Conservation (phyloP, 1,140 invertebrate genomes). For the Pomacea maculata region DNA sequence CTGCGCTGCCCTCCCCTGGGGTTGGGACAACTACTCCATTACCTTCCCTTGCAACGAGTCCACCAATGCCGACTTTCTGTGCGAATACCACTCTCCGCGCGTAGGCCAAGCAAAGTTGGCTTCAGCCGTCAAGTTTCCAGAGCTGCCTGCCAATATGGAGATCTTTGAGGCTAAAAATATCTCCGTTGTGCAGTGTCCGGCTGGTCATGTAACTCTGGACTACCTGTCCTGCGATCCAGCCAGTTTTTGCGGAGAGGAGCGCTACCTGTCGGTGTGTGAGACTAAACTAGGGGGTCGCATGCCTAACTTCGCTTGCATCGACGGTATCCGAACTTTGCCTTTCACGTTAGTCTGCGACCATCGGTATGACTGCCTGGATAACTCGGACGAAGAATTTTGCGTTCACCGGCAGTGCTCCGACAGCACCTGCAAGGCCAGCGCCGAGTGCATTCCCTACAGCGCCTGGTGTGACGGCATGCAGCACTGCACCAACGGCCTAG, state of each 20-base stretch:
- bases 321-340: constrained; percentile 9
- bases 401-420: constrained; percentile 6
- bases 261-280: constrained; percentile 3
- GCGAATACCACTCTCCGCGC: constrained; percentile 3
- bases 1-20: constrained; percentile 13
- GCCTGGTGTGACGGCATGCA: constrained; percentile 25
- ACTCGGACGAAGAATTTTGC: constrained; percentile 24
- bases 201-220: constrained; percentile 14
- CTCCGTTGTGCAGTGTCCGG: constrained; percentile 12
- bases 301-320: constrained; percentile 5
- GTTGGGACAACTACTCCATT: constrained; percentile 16
- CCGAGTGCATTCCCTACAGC: constrained; percentile 12
- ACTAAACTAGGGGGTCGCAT: constrained; percentile 2
- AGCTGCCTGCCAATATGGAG: background rate
- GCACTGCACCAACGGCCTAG: constrained; percentile 10
- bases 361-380: constrained; percentile 10
- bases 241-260: constrained; percentile 1
- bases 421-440: constrained; percentile 18
- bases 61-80: constrained; percentile 19
- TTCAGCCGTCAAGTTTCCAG: background rate
- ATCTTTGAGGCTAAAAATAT: background rate
- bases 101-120: background rate
- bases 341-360: constrained; percentile 21
- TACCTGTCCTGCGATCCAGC: constrained; percentile 20
- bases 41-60: constrained; percentile 22